Percentiles rank a stretch among this genome's conserved stretches.
Evolutionary conservation across 1,140 invertebrate species (phyloP).

Genomic region (Epicauta chinensis): DNA sequence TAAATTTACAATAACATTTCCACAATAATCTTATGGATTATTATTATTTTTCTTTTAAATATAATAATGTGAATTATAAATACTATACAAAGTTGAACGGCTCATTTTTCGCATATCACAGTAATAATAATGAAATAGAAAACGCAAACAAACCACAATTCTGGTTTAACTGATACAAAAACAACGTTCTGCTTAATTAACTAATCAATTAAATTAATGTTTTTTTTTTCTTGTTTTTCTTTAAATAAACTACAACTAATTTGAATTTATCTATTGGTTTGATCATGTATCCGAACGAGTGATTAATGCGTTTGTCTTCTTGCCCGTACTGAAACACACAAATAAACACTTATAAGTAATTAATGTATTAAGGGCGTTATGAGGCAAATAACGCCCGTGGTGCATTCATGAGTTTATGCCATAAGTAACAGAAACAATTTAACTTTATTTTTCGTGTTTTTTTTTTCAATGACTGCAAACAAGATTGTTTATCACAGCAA

Average conservation of each 20-base stretch:
- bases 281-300: too few relatives aligned
- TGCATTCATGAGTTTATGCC: too few relatives aligned
- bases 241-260: not conserved
- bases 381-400: too few relatives aligned
- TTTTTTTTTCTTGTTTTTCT: not conserved
- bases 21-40: not conserved
- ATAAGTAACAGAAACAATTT: too few relatives aligned
- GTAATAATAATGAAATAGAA: conserved; percentile 15
- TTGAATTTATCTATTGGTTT: not conserved
- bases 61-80: conserved; percentile 7
- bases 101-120: conserved; percentile 23
- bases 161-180: conserved; percentile 14
- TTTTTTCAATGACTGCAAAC: too few relatives aligned
- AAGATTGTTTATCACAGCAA: too few relatives aligned
- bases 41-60: not conserved
- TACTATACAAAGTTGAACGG: conserved; percentile 26
- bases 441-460: too few relatives aligned
- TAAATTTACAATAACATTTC: too few relatives aligned
- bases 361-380: too few relatives aligned
- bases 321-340: conserved; percentile 53
- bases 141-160: conserved; percentile 11
- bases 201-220: conserved; percentile 15
- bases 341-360: conserved; percentile 12
- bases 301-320: conserved; percentile 38
- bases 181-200: not conserved